Base-by-base conservation (phyloP, 2,797 vertebrate genomes). In the Florisuga fusca region DNA sequence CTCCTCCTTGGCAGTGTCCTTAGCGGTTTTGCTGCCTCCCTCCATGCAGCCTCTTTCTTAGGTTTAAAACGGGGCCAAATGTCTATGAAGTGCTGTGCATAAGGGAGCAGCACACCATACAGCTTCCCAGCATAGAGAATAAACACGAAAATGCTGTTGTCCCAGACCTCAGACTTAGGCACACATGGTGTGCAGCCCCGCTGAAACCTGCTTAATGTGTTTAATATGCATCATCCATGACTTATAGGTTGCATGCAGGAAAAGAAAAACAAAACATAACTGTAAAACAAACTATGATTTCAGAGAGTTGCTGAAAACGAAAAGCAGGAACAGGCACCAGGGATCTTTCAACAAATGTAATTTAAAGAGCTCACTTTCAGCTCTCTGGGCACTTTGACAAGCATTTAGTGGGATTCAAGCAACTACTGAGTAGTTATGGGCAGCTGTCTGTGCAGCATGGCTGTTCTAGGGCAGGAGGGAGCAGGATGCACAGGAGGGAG, bases 311-410 rank as follows among this genome's bases (percentile, higher is more conserved):
- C 96, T 97, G 95, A 96, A 97, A 98, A 96, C 13, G 16, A 84
- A 96, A 96, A 95, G 94, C 91, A 96, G 92, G 91, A 91, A 80
- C 97, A 97, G 95, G 91, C 95, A 95, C 94, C n/a, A 45, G 78
- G 85, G 91, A 96, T 97, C 96, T 97, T 96, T 97, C 96, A 97
- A 93, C 80, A 89, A 97, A 97, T 96, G 91, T 96, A 93, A 97
- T 97, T 97, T 97, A 97, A 94, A 97, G 95, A 96, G 94, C 95
- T 97, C 92, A 64, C 73, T 69, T 93, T 97, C 93, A 96, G 84
- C 12, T 66, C 84, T 87, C 78, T 33, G 77, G 92, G 96, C 94
- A 95, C 72, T 94, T 94, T 96, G 96, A 97, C 96, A 97, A 97
- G 82, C 90, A 89, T 95, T 97, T 96, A 97, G 93, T 94, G 92